Evolutionary conservation across 2,113 vertebrate species (phyloP).

Genomic region (Lathamus discolor): DNA sequence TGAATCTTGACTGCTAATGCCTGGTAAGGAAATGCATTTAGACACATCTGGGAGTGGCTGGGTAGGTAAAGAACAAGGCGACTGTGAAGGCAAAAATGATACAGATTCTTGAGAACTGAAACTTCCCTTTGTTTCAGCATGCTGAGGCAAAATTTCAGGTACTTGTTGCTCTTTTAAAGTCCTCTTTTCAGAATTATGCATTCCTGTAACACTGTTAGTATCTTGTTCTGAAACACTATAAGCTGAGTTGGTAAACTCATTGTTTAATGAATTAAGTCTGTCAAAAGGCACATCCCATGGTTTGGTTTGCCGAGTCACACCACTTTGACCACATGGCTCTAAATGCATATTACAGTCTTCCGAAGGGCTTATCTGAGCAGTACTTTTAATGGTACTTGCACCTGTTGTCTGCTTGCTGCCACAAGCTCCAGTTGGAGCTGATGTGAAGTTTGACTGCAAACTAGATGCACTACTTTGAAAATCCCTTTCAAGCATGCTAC

Average conservation of each 20-base stretch:
- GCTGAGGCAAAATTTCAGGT: conserved; percentile 62
- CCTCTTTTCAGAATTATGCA: conserved; percentile 67
- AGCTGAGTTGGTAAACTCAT: conserved; percentile 58
- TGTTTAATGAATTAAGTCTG: conserved; percentile 60
- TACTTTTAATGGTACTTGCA: conserved; percentile 37
- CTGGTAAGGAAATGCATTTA: conserved; percentile 55
- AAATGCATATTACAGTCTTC: conserved; percentile 48
- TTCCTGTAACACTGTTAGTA: neutral
- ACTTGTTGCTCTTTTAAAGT: conserved; percentile 65
- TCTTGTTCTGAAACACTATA: conserved; percentile 63
- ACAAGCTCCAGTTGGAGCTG: conserved; percentile 49
- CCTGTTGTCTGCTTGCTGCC: conserved; percentile 70
- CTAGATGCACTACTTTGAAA: conserved; percentile 27
- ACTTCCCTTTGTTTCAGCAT: conserved; percentile 55
- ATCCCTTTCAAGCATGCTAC: conserved; percentile 67
- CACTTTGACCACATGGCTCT: conserved; percentile 65
- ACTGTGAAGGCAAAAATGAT: conserved; percentile 63
- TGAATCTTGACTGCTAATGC: conserved; percentile 62
- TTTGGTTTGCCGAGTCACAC: conserved; percentile 60
- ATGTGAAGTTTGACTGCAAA: conserved; percentile 53
- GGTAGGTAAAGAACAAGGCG: conserved; percentile 52
- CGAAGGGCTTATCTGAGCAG: conserved; percentile 11
- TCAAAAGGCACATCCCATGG: conserved; percentile 69
- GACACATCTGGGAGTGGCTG: conserved; percentile 55
- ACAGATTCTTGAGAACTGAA: conserved; percentile 55